Base-by-base conservation (phyloP, 2,113 vertebrate genomes). In the Festucalex cinctus region DNA sequence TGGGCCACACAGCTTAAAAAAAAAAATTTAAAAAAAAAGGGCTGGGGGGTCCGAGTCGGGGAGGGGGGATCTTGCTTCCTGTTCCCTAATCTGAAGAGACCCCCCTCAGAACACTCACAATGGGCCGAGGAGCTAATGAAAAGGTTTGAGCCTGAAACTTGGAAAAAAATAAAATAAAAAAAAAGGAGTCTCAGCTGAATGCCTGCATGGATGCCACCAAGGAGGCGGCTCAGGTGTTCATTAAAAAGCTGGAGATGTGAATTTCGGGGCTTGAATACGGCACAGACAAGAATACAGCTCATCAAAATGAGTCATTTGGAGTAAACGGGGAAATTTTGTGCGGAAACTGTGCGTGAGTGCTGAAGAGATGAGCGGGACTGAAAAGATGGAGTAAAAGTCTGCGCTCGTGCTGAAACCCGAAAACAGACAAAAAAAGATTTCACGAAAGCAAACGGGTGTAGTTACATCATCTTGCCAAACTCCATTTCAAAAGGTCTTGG, bases 81-180 rank as follows among this genome's bases (percentile, higher is more conserved):
- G 86, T 89, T 81, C 79, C 79, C 81, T 83, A 86, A 87, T 86
- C 87, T 86, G 75, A 70, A 77, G 76, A 82, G 80, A 78, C 76
- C 78, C 83, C 82, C 85, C 81, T 72, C 68, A 78, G 78, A 79
- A 80, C 71, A 36, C 78, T 64, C 76, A 88, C 84, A 87, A 85
- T 85, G 83, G 85, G 72, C 68, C 69, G 19, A 41, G 0, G 75
- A 73, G 76, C 75, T 79, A 83, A 84, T 81, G 80, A 88, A 86
- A 81, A 83, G 83, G 76, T 84, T 63, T 71, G 68, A 71, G 65
- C 81, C 53, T 46, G 77, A 77, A 85, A 83, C 66, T 66, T 24
- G 49, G 70, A 74, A 83, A 86, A 32, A 32, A 32, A 32, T 2
- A 32, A 39, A 62, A 61, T 39, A n/a, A 22, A 36, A 8, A 39